These are phyloP conservation scores for Petrocephalus microphthalmus DNA, from an alignment of 2,113 vertebrate species.

Conservation along the genomic window DNA sequence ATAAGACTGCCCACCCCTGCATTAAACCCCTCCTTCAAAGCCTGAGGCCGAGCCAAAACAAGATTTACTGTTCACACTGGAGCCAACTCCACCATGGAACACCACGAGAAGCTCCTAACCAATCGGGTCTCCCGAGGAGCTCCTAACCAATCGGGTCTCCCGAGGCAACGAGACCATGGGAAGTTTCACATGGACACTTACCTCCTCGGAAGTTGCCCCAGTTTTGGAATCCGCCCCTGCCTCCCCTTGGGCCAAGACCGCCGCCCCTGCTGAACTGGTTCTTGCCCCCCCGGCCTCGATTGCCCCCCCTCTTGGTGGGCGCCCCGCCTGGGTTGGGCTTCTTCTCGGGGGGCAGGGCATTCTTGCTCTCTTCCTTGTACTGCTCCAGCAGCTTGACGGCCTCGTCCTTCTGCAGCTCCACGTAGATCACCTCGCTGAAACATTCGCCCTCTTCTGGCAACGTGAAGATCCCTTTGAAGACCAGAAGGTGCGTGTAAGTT, in stretches of 20 bases:
- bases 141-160: background rate
- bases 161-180: background rate
- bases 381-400: conserved; percentile 87
- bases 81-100: background rate
- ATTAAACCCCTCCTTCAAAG: background rate
- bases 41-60: background rate
- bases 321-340: conserved; percentile 81
- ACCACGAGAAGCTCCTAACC: too few species aligned
- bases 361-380: conserved; percentile 95
- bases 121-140: background rate
- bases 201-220: conserved; percentile 90
- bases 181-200: conserved; percentile 31
- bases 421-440: conserved; percentile 84
- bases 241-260: conserved; percentile 65
- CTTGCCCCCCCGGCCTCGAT: conserved; percentile 74
- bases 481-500: background rate
- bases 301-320: conserved; percentile 75
- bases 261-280: conserved; percentile 83
- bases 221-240: conserved; percentile 83
- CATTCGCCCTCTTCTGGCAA: conserved; percentile 89
- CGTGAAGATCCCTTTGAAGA: conserved; percentile 76
- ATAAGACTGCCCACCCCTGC: too few species aligned
- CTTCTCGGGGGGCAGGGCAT: conserved; percentile 88
- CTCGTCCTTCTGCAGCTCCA: conserved; percentile 89
- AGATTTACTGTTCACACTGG: too few species aligned